Evolutionary conservation across 2,797 vertebrate genomes (phyloP).

Genomic region (Karalla daura): DNA sequence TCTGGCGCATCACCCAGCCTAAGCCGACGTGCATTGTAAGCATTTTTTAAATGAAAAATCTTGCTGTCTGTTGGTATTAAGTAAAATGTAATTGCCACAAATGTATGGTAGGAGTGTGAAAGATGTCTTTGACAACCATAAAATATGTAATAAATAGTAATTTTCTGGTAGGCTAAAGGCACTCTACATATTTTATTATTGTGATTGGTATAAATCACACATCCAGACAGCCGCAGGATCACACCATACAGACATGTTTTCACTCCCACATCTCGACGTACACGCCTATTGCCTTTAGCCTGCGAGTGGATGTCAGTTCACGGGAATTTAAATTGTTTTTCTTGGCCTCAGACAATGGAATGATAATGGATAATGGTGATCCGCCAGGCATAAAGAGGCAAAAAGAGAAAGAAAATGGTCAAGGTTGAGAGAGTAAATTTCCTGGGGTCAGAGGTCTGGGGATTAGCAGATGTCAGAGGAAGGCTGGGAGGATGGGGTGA

Average conservation of each 20-base stretch:
- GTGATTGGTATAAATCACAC: conserved; percentile 31
- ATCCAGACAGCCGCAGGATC: conserved; percentile 22
- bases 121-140: conserved; percentile 55
- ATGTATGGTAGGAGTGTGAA: conserved; percentile 53
- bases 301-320: conserved; percentile 72
- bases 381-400: conserved; percentile 63
- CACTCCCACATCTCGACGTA: conserved; percentile 24
- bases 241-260: conserved; percentile 24
- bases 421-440: conserved; percentile 86
- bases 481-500: conserved; percentile 61
- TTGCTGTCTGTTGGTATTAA: conserved; percentile 34
- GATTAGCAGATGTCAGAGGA: conserved; percentile 85
- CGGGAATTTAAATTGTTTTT: conserved; percentile 81
- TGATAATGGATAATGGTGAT: conserved; percentile 83
- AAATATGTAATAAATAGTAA: conserved; percentile 48
- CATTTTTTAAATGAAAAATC: conserved; percentile 33
- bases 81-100: conserved; percentile 43
- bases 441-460: conserved; percentile 85
- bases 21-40: conserved; percentile 15
- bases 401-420: conserved; percentile 74
- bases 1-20: not conserved
- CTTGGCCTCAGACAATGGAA: conserved; percentile 75
- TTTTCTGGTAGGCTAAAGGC: conserved; percentile 37
- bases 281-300: conserved; percentile 58
- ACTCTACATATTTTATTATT: conserved; percentile 30